Evolutionary conservation across 2,888 invertebrate genomes (phyloP).

Genomic region (Plebejus melissa): DNA sequence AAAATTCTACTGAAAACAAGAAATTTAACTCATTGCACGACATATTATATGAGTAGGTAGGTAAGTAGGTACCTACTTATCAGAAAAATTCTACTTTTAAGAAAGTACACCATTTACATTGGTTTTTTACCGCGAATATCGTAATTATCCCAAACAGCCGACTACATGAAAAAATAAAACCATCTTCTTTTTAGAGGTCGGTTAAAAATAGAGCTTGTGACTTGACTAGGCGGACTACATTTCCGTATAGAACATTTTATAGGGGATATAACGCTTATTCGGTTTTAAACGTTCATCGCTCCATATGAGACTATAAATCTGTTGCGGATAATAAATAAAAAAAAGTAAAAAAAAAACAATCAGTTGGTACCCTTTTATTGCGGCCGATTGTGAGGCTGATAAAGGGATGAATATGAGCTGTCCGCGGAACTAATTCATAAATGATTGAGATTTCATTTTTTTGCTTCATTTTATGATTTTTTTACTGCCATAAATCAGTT

Average conservation of each 20-base stretch:
- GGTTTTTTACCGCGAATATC: too few species aligned
- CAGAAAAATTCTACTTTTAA: too few species aligned
- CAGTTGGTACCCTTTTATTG: conserved; percentile 72
- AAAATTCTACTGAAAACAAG: too few species aligned
- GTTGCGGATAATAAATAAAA: conserved; percentile 61
- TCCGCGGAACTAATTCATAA: conserved; percentile 77
- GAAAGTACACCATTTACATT: too few species aligned
- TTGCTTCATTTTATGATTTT: conserved; percentile 44
- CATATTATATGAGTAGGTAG: too few species aligned
- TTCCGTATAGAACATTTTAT: not conserved
- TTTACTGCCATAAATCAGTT: conserved; percentile 25
- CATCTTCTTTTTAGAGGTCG: too few species aligned
- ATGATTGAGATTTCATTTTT: conserved; percentile 76
- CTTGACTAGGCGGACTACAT: not conserved
- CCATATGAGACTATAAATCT: conserved; percentile 44
- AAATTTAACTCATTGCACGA: too few species aligned
- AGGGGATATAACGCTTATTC: conserved; percentile 5
- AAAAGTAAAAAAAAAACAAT: conserved; percentile 57
- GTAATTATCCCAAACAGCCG: too few species aligned
- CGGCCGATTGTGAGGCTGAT: conserved; percentile 69
- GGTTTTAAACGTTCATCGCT: conserved; percentile 23
- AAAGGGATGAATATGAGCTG: conserved; percentile 74
- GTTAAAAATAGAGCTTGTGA: too few species aligned
- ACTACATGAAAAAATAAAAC: too few species aligned
- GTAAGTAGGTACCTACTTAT: too few species aligned